phyloP scores from a whole-genome alignment of 2,888 invertebrate genomes.

The Athalia cordata region DNA sequence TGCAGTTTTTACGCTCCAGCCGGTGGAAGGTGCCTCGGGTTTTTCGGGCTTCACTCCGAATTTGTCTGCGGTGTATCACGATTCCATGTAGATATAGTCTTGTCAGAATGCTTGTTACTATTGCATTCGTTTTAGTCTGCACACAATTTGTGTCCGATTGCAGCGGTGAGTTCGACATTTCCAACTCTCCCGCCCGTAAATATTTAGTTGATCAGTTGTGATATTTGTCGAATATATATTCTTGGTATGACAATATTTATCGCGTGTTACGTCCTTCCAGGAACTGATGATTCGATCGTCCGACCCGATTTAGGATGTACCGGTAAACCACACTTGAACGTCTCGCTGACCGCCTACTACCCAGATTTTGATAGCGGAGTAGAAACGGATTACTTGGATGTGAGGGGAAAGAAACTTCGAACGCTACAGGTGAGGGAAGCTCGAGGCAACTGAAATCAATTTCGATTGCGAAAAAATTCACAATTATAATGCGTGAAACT shows the following conservation, averaged over 20 bases:
- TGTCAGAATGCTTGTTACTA: slow-evolving; percentile 7
- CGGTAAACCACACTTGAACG: slow-evolving; percentile 72
- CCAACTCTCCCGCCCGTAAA: too few species aligned
- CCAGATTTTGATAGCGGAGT: slow-evolving; percentile 73
- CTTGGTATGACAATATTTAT: too few species aligned
- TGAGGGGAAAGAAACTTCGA: slow-evolving; percentile 71
- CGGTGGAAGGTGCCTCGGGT: slow-evolving; percentile 1
- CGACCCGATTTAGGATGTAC: slow-evolving; percentile 66
- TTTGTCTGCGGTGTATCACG: not conserved
- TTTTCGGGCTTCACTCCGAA: not conserved
- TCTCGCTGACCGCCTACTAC: slow-evolving; percentile 75
- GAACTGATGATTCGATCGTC: slow-evolving; percentile 7
- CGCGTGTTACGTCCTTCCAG: not conserved
- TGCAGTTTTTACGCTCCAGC: not conserved
- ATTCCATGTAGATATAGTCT: not conserved
- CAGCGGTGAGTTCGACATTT: not conserved
- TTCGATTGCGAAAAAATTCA: not conserved
- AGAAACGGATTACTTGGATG: slow-evolving; percentile 72
- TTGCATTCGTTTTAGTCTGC: not conserved
- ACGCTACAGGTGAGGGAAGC: slow-evolving; percentile 72
- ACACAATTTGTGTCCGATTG: not conserved
- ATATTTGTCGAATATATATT: too few species aligned
- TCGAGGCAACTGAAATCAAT: not conserved
- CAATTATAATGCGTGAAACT: too few species aligned
- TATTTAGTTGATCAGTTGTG: too few species aligned